Evolutionary conservation across 2,888 invertebrate species (phyloP), one percentile per base, ranked within the genome.

Genomic region (Lasiommata megera): DNA sequence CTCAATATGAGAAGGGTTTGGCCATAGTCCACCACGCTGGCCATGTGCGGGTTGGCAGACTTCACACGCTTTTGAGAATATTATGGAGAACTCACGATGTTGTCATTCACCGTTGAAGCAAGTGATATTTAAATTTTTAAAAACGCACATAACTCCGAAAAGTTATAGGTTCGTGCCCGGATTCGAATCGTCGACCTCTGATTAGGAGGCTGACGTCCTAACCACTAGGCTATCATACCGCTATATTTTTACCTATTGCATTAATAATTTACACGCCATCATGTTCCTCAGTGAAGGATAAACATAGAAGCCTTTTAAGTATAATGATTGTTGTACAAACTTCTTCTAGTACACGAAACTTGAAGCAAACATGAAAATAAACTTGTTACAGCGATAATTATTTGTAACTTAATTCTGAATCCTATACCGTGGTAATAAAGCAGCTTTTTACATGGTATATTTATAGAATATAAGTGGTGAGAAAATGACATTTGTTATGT

Each of bases 401-500:
- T 1, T 3, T n/a, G 6, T 16, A 28, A n/a, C n/a, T n/a, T 11
- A 1, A n/a, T 29, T 28, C 28, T 51, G n/a, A 38, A n/a, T 11
- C 51, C 11, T 51, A 50, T 28, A 8, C 12, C 1, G 11, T 7
- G 12, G 3, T 3, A 29, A 7, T 29, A 40, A 29, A 38, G 51
- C 28, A 14, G 7, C 23, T 40, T 51, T 16, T 38, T 11, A 28
- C 7, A 5, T 28, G 38, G 9, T 6, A 11, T 9, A 18, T 7
- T 37, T 18, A 17, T 18, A 5, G 1, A 8, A 12, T 8, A 23
- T 60, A 59, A 60, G 54, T 53, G 43, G 61, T 69, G 69, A 62
- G 71, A 70, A 67, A 61, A 60, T 56, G 55, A 64, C 70, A 69
- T 62, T 61, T 71, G 69, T 56, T 65, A 34, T 9, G 7, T 31